These are phyloP conservation scores for Clistopyga incitator DNA, from an alignment of 2,888 invertebrate genomes.

Conservation along the genomic window DNA sequence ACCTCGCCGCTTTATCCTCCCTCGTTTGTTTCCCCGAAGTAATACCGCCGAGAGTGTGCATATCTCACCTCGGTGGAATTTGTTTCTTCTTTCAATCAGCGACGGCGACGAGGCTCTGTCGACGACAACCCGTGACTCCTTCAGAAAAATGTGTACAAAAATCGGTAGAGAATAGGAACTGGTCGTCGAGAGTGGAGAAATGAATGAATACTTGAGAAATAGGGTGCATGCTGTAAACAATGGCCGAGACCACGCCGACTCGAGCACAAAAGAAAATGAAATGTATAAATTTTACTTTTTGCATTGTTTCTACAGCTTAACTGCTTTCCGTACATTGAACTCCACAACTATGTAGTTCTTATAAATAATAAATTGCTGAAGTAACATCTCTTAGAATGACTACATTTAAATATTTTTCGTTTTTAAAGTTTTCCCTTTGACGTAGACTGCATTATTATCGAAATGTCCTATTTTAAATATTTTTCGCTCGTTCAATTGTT, in stretches of 20 bases:
- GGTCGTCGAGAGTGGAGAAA: constrained; percentile 12
- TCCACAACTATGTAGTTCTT: background rate
- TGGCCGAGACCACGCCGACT: background rate
- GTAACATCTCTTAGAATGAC: background rate
- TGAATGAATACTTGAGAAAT: constrained; percentile 31
- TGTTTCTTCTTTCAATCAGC: constrained; percentile 32
- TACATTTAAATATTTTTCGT: background rate
- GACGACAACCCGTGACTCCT: constrained; percentile 12
- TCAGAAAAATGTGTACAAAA: constrained; percentile 18
- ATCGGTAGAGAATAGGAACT: constrained; percentile 18
- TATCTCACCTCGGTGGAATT: constrained; percentile 29
- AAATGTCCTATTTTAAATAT: too few species aligned
- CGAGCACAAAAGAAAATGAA: background rate
- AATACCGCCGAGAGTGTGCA: constrained; percentile 38
- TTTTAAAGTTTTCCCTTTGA: too few species aligned
- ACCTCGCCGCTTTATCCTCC: constrained; percentile 20
- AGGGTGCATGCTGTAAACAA: constrained; percentile 1
- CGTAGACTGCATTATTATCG: too few species aligned
- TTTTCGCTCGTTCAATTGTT: too few species aligned
- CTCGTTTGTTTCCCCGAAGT: constrained; percentile 35
- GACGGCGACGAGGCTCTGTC: constrained; percentile 3
- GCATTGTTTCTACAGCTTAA: background rate
- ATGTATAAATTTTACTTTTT: background rate
- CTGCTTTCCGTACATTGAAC: background rate
- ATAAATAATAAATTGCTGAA: background rate